Conservation (phyloP, 1,140 invertebrate genomes). For the Thaumetopoea pityocampa region DNA sequence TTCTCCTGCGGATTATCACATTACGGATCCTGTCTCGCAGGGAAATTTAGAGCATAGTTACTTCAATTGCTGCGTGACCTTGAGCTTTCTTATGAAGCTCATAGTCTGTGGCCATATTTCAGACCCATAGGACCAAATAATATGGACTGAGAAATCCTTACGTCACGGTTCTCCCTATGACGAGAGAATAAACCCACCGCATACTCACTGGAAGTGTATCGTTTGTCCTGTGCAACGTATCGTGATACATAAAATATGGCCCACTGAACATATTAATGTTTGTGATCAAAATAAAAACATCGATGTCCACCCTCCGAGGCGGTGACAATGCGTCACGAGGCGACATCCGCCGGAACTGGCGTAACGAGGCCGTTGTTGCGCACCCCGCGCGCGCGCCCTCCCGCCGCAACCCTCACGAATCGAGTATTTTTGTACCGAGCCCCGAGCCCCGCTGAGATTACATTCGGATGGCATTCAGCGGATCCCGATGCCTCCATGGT, state of each 20-base stretch:
- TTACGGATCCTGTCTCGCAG: too few relatives aligned
- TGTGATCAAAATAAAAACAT: conserved; percentile 48
- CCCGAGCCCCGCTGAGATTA: conserved; percentile 53
- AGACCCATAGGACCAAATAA: too few relatives aligned
- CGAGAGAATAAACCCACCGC: background rate
- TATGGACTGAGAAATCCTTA: too few relatives aligned
- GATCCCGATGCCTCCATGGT: conserved; percentile 49
- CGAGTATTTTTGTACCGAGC: conserved; percentile 37
- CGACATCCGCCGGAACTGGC: conserved; percentile 64
- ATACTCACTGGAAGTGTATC: background rate
- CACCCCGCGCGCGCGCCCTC: conserved; percentile 19
- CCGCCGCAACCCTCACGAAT: conserved; percentile 7
- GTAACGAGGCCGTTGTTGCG: conserved; percentile 67
- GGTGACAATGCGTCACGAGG: conserved; percentile 56
- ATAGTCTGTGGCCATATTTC: too few relatives aligned
- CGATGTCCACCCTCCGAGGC: conserved; percentile 45
- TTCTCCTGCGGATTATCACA: too few relatives aligned
- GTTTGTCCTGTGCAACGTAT: conserved; percentile 8
- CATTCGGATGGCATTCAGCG: conserved; percentile 55
- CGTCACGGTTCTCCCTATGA: too few relatives aligned
- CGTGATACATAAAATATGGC: conserved; percentile 14
- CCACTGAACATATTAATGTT: conserved; percentile 39
- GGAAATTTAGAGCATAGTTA: too few relatives aligned
- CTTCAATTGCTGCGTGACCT: too few relatives aligned
- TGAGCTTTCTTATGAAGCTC: too few relatives aligned